Base-by-base conservation (phyloP, 2,888 invertebrate species). In the Apantesis nais region DNA sequence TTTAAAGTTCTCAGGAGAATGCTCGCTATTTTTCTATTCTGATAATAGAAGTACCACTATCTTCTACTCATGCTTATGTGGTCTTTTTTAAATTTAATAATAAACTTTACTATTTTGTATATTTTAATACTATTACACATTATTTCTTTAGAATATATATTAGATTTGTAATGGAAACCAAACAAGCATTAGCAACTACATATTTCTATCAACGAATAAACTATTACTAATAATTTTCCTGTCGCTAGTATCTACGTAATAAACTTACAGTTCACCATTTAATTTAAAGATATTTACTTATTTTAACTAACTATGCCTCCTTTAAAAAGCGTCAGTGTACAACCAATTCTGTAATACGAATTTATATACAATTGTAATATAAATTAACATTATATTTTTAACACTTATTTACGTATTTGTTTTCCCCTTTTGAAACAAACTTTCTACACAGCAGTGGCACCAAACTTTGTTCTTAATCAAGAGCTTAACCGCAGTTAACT, bases 381-480 rank as follows among this genome's bases (percentile, higher is more conserved):
- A 78, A 75, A 67, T 70, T 82, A 74, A 72, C 74, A 74, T 82
- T 78, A 77, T 75, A 79, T 82, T 77, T 81, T 81, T 88, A 89
- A 90, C 86, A 86, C 88, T 91, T 90, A 90, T 81, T 91, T 93
- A 94, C 94, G 94, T 94, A 93, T 94, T 90, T 89, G 89, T 92
- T 94, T 94, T 94, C 93, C 93, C 94, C 93, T 93, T 91, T 92
- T 88, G 86, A 88, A 89, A 89, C 73, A 83, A 87, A 87, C 72
- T 75, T 81, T 73, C 78, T 78, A 77, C 70, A 52, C 69, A 72
- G 39, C 68, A 65, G 66, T 68, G 75, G 68, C 76, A 82, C 76
- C 79, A 79, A 82, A 83, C 76, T 78, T 68, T 3, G 69, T 72
- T 55, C 71, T 74, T 72, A 74, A 74, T 77, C 71, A 73, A 52